Base-by-base conservation (phyloP, 2,797 vertebrate genomes). In the Spinus pinus region DNA sequence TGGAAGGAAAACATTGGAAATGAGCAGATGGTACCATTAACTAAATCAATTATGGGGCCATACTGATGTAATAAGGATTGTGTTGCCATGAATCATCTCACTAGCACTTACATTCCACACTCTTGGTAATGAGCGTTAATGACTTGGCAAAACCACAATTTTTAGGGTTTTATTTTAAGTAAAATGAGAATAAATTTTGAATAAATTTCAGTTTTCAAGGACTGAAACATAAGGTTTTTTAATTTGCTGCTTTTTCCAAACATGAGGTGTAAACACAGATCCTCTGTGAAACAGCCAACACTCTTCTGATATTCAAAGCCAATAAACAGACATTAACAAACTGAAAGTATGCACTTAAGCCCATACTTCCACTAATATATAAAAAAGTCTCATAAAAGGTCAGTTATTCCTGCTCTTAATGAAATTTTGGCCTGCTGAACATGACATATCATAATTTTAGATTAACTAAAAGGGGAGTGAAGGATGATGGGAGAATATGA, bases 11-110 rank as follows among this genome's bases (percentile, higher is more conserved):
- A 66, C 33, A 86, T 16, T 56, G 42, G 39, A 80, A 94, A 81
- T 77, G 71, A 96, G 78, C 93, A 96, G 88, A 95, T 95, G 94
- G 88, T 80, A 37, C 53, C 56, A 93, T 94, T 95, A 97, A 90
- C 90, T 90, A 78, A 79, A 83, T 90, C 53, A 79, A 54, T 96
- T 91, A 82, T 69, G 72, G 18, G 25, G 8, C 84, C 61, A 31
- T 85, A 71, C 35, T 77, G 80, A 75, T 72, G 33, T 65, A 90
- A 79, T 93, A 90, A 94, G 78, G 39, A 39, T 72, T 82, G 20
- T 62, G 47, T 60, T 85, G 61, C 51, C 62, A 42, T 94, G 84
- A 93, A 67, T 94, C 67, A 93, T 92, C 78, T 94, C 66, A 66
- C 60, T 65, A 75, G 27, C 65, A 90, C 37, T 65, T 73, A 46